phyloP scores from a whole-genome alignment of 2,113 vertebrate species.

The Coryphaenoides rupestris region DNA sequence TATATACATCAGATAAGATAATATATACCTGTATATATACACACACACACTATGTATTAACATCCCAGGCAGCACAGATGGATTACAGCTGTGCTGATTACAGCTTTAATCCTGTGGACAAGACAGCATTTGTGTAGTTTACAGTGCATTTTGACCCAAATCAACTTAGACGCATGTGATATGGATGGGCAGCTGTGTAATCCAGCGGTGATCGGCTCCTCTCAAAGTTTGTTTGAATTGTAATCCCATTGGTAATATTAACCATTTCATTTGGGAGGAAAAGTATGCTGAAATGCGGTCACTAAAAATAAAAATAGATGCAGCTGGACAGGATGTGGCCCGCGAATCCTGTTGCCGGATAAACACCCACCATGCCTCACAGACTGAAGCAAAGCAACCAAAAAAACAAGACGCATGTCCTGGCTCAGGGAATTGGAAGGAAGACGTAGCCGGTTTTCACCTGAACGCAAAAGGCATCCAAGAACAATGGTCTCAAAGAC shows the following conservation, averaged over 20 bases:
- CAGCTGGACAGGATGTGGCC: constrained; percentile 29
- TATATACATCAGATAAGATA: too few relatives aligned
- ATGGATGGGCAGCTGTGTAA: constrained; percentile 43
- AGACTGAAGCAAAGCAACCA: constrained; percentile 35
- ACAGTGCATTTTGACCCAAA: constrained; percentile 50
- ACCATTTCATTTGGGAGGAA: constrained; percentile 27
- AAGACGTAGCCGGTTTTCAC: constrained; percentile 10
- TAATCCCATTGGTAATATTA: constrained; percentile 45
- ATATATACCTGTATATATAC: too few relatives aligned
- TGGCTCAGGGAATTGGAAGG: constrained; percentile 21
- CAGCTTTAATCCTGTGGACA: constrained; percentile 17
- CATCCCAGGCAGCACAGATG: not conserved
- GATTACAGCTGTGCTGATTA: too few relatives aligned
- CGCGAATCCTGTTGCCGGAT: constrained; percentile 29
- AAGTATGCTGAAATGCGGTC: constrained; percentile 14
- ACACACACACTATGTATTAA: not conserved
- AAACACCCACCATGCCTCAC: constrained; percentile 22
- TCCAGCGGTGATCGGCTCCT: constrained; percentile 44
- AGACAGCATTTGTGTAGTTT: constrained; percentile 31
- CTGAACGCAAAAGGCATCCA: constrained; percentile 5
- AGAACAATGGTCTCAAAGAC: not conserved
- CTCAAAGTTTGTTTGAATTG: constrained; percentile 30
- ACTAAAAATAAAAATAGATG: constrained; percentile 21
- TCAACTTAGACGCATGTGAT: constrained; percentile 43
- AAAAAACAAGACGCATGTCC: constrained; percentile 40